Evolutionary conservation across 2,113 vertebrate species (phyloP), one percentile per base, ranked within the genome.

Genomic region (Hylia prasina): DNA sequence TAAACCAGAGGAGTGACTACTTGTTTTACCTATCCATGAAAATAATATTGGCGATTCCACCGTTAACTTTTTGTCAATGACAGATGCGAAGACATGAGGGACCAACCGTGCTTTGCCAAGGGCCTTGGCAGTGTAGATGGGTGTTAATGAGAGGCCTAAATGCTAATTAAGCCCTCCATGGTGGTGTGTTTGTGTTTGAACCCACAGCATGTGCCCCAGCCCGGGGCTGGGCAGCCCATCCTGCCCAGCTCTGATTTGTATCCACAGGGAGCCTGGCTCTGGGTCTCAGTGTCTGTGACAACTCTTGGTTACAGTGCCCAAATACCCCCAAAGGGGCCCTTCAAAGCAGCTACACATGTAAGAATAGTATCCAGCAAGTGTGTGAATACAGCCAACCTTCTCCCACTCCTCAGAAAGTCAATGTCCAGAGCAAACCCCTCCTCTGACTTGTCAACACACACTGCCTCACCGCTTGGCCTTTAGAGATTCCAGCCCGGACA

Each of bases 391-490:
- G 97, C 94, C 97, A 96, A 65, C 93, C 95, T 94, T 76, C 96
- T 96, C 95, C 97, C 72, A 23, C 93, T 90, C 94, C 97, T 98
- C 96, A 97, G 97, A 97, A 97, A 97, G 96, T 96, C 97, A 93
- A 96, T 73, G 89, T 83, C 90, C 92, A 91, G 96, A 96, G 94
- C 75, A 94, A 95, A 96, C 96, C 93, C 73, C 95, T 94, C 88
- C 90, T 98, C 97, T 94, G 87, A 96, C 95, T 96, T 98, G 98
- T 98, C 98, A 97, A 96, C 98, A 97, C 97, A 8, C 7, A 1
- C 81, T 87, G 97, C 90, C 68, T 77, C 94, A 45, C 87, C 8
- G 61, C 97, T 97, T 37, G 47, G 95, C 96, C 96, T 97, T 94
- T 96, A 19, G 89, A 98, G 95, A 98, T 96, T 96, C 80, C 95